Conservation (phyloP, 2,888 invertebrate genomes). For the Leucoma salicis region DNA sequence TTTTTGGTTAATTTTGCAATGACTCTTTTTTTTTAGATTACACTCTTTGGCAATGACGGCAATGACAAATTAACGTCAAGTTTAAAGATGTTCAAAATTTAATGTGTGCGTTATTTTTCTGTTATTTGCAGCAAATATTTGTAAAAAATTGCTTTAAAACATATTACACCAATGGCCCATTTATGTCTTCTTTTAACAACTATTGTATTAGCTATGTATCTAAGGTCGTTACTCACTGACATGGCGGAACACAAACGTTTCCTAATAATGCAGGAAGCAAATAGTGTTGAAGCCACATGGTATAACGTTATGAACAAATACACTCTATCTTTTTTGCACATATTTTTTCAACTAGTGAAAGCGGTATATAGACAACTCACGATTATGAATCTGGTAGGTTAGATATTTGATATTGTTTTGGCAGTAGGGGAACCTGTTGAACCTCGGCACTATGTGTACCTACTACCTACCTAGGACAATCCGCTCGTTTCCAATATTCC, state of each 20-base stretch:
- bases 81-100: too few species aligned
- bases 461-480: too few species aligned
- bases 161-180: not conserved
- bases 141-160: too few species aligned
- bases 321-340: not conserved
- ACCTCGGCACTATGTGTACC: too few species aligned
- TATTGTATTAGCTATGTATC: constrained; percentile 1
- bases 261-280: not conserved
- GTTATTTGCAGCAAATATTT: too few species aligned
- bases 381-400: not conserved
- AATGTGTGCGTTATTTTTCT: too few species aligned
- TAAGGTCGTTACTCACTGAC: not conserved
- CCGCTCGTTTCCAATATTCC: too few species aligned
- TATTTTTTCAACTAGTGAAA: not conserved
- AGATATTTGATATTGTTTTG: not conserved
- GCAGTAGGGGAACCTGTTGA: too few species aligned
- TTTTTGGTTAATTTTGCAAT: too few species aligned
- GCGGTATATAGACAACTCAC: not conserved
- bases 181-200: constrained; percentile 3
- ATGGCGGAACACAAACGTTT: not conserved
- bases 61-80: too few species aligned
- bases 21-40: too few species aligned
- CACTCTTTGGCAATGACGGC: too few species aligned
- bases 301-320: not conserved
- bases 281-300: not conserved